These are phyloP conservation scores for Hermodice carunculata DNA, from an alignment of 2,888 invertebrate species.

Conservation along the genomic window DNA sequence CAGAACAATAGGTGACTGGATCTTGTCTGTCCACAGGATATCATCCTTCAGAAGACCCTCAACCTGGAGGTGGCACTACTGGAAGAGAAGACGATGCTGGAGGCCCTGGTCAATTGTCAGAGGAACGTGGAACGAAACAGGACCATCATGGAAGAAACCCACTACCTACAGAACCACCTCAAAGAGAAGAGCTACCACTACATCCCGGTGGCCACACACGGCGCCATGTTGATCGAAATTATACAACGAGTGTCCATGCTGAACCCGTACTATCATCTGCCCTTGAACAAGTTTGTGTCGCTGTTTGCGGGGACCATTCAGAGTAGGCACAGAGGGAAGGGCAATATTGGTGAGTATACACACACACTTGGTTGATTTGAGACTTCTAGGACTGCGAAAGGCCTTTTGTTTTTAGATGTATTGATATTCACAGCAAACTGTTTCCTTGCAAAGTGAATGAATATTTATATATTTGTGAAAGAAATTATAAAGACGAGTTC, in stretches of 20 bases:
- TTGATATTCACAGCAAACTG: too few species aligned
- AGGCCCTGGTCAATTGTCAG: slow-evolving; percentile 59
- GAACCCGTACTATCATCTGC: slow-evolving; percentile 60
- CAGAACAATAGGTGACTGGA: too few species aligned
- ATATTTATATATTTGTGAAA: too few species aligned
- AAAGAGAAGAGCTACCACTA: slow-evolving; percentile 63
- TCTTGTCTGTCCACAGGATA: too few species aligned
- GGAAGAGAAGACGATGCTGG: slow-evolving; percentile 64
- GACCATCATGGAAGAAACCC: slow-evolving; percentile 62
- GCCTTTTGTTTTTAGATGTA: too few species aligned
- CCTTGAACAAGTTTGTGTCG: slow-evolving; percentile 59
- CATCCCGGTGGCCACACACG: slow-evolving; percentile 59
- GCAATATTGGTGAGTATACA: slow-evolving; percentile 51
- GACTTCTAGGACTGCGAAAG: too few species aligned
- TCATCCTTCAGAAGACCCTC: slow-evolving; percentile 62
- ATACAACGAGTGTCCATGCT: slow-evolving; percentile 57
- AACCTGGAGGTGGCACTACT: slow-evolving; percentile 59
- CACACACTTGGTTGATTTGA: not conserved
- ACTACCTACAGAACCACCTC: slow-evolving; percentile 48
- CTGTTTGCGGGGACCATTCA: slow-evolving; percentile 54
- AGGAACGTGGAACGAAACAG: slow-evolving; percentile 56
- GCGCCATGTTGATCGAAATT: slow-evolving; percentile 62
- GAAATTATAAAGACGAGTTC: too few species aligned
- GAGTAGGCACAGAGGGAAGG: slow-evolving; percentile 61
- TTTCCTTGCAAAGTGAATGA: too few species aligned